A percentile compares a stretch with the other conserved stretches of the same genome.
Conservation (phyloP, 2,888 invertebrate species). For the Eledone cirrhosa region DNA sequence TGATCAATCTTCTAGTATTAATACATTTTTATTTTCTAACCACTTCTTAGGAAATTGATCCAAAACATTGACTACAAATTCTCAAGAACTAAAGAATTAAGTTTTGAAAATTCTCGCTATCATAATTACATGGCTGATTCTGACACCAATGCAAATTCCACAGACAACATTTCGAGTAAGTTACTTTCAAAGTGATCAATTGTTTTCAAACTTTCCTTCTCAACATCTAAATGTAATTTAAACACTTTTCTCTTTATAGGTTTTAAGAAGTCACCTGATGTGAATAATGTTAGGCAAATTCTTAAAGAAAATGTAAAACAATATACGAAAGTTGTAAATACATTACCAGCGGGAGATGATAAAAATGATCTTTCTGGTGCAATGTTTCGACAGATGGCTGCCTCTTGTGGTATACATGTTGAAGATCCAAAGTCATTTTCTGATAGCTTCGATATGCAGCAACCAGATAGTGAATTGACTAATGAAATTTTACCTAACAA, state of each 20-base stretch:
- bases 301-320: conserved; percentile 24
- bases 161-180: background rate
- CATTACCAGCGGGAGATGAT: background rate
- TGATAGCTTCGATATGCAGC: background rate
- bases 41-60: background rate
- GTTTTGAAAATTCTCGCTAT: conserved; percentile 23
- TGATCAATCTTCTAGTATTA: too few species aligned
- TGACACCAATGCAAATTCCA: background rate
- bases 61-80: conserved; percentile 4
- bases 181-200: too few species aligned
- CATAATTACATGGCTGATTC: conserved; percentile 8
- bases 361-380: conserved; percentile 10
- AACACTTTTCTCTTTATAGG: background rate
- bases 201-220: background rate
- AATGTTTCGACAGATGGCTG: conserved; percentile 17
- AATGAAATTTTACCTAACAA: background rate
- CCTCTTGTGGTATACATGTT: conserved; percentile 21
- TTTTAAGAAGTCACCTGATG: background rate
- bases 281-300: background rate
- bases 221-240: background rate
- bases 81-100: conserved; percentile 25
- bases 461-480: background rate
- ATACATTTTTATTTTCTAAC: background rate
- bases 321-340: conserved; percentile 11
- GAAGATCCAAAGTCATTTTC: conserved; percentile 15